phyloP scores from a whole-genome alignment of 1,140 invertebrate genomes.

The Apis cerana region DNA sequence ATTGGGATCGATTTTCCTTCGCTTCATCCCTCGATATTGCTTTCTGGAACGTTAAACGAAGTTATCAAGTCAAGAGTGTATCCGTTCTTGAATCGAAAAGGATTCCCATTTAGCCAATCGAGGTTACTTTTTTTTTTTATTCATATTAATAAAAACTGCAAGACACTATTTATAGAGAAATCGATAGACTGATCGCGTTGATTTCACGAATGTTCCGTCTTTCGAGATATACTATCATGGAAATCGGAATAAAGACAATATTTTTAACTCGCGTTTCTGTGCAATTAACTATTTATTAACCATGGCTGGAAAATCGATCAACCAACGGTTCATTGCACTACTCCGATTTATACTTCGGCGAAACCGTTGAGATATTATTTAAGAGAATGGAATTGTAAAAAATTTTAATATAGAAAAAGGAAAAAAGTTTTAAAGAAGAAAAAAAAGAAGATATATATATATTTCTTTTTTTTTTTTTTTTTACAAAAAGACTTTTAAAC shows the following conservation, averaged over 20 bases:
- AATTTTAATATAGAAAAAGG: background rate
- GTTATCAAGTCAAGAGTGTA: background rate
- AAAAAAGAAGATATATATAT: no score
- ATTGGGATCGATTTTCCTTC: background rate
- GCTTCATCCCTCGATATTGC: background rate
- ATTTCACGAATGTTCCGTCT: background rate
- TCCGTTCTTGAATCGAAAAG: background rate
- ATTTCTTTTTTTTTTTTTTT: no score
- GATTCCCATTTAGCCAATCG: background rate
- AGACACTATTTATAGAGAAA: slow-evolving; percentile 6
- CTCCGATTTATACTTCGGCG: background rate
- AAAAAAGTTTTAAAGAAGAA: background rate
- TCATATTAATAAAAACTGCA: background rate
- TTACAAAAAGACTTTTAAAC: background rate
- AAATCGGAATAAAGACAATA: background rate
- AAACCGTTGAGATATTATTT: background rate
- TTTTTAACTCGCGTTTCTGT: background rate
- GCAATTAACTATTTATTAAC: slow-evolving; percentile 13
- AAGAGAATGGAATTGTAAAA: no score
- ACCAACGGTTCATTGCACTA: slow-evolving; percentile 1
- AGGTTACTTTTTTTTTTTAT: background rate
- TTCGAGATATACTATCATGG: background rate
- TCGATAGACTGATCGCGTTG: slow-evolving; percentile 10
- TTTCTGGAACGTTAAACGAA: background rate
- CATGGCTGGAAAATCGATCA: background rate